Conservation (phyloP, 1,140 invertebrate genomes). For the Danaus plexippus region DNA sequence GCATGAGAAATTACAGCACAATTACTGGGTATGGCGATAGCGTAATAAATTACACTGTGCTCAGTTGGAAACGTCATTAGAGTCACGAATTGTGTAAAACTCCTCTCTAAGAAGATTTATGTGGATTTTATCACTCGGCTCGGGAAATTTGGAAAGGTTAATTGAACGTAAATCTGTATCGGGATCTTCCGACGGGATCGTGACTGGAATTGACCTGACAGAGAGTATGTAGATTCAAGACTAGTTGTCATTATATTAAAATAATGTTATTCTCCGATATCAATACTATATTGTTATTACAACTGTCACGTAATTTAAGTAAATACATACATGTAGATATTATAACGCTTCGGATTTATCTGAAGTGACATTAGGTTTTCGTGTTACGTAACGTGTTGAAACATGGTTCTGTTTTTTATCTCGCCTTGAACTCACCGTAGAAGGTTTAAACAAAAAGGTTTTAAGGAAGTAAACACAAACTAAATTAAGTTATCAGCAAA, state of each 20-base stretch:
- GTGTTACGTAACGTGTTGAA: no score
- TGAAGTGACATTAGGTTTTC: no score
- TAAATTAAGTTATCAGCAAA: slow-evolving; percentile 40
- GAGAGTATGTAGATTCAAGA: no score
- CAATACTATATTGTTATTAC: no score
- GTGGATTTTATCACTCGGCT: slow-evolving; percentile 26
- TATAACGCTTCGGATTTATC: no score
- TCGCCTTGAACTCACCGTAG: slow-evolving; percentile 22
- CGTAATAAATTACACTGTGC: slow-evolving; percentile 38
- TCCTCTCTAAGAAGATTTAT: slow-evolving; percentile 44
- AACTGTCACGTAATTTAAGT: no score
- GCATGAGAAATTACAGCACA: slow-evolving; percentile 20
- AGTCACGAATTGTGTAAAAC: slow-evolving; percentile 52
- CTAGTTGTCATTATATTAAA: no score
- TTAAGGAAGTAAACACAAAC: slow-evolving; percentile 16
- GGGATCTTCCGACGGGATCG: slow-evolving; percentile 10
- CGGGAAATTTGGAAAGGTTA: slow-evolving; percentile 19
- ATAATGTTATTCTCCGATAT: no score
- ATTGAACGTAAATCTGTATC: slow-evolving; percentile 20
- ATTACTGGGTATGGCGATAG: slow-evolving; percentile 17
- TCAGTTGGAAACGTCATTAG: slow-evolving; percentile 32
- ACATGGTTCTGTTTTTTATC: neutral
- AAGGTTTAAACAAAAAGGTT: slow-evolving; percentile 9
- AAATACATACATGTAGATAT: no score
- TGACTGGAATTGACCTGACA: neutral